Evolutionary conservation across 2,113 vertebrate genomes (phyloP).

Genomic region (Pelusios castaneus): DNA sequence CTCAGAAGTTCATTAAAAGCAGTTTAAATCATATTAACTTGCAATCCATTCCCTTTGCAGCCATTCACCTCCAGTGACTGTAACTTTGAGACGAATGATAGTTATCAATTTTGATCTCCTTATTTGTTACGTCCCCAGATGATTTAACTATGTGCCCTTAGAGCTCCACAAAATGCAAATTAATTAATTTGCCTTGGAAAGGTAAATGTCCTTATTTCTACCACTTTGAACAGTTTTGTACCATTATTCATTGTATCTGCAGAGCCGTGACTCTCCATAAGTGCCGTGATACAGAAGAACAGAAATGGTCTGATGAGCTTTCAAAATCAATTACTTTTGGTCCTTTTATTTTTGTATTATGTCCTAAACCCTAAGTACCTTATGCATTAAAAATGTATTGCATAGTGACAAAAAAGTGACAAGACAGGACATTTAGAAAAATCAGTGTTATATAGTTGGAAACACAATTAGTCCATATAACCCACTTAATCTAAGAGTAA

Average conservation of each 20-base stretch:
- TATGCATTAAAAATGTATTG: conserved; percentile 37
- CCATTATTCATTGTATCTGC: background rate
- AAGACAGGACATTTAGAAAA: background rate
- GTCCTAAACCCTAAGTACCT: background rate
- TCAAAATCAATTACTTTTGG: conserved; percentile 22
- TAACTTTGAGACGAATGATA: background rate
- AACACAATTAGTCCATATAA: conserved; percentile 54
- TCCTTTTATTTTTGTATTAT: conserved; percentile 11
- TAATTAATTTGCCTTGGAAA: background rate
- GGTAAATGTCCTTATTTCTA: background rate
- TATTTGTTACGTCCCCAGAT: background rate
- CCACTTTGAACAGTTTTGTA: background rate
- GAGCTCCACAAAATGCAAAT: conserved; percentile 15
- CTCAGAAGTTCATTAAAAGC: background rate
- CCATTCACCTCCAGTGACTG: background rate
- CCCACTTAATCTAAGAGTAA: conserved; percentile 38
- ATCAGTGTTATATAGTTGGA: conserved; percentile 28
- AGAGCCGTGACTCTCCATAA: background rate
- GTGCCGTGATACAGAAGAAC: background rate
- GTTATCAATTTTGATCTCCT: background rate
- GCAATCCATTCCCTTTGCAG: background rate
- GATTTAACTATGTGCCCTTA: background rate
- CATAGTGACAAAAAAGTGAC: background rate
- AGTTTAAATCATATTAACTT: background rate
- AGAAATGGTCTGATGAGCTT: background rate